Percentiles rank a stretch among this genome's conserved stretches.
These are phyloP conservation scores for Blennius ocellaris DNA, from an alignment of 2,113 vertebrate genomes.

Conservation along the genomic window DNA sequence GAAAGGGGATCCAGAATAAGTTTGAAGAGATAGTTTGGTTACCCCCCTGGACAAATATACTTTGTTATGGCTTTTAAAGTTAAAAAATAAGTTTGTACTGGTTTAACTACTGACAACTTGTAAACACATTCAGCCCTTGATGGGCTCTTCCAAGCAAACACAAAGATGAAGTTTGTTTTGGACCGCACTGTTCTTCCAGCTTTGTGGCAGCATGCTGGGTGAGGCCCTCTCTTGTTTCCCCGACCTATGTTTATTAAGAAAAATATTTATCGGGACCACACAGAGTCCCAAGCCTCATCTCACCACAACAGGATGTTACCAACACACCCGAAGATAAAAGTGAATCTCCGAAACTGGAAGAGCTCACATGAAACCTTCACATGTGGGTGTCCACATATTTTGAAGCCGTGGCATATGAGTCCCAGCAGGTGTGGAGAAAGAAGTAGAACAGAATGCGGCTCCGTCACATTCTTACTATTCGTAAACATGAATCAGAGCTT, in stretches of 20 bases:
- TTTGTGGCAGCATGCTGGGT: too few relatives aligned
- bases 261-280: too few relatives aligned
- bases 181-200: too few relatives aligned
- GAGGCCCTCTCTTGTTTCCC: neutral
- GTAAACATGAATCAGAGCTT: constrained; percentile 8
- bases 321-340: too few relatives aligned
- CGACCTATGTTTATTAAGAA: neutral
- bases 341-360: neutral
- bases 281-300: too few relatives aligned
- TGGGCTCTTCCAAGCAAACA: neutral
- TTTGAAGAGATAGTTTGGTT: too few relatives aligned
- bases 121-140: neutral
- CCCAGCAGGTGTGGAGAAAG: constrained; percentile 28
- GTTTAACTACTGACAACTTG: neutral
- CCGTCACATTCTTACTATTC: constrained; percentile 58
- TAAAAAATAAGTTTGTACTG: neutral
- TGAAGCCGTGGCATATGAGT: neutral
- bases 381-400: constrained; percentile 1
- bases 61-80: too few relatives aligned
- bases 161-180: neutral
- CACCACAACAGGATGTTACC: too few relatives aligned
- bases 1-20: too few relatives aligned
- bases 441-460: constrained; percentile 57
- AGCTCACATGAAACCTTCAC: neutral
- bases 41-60: too few relatives aligned